A percentile compares a stretch with the other conserved stretches of the same genome.
Conservation (phyloP, 1,140 invertebrate species). For the Pseudomyrmex cubaensis region DNA sequence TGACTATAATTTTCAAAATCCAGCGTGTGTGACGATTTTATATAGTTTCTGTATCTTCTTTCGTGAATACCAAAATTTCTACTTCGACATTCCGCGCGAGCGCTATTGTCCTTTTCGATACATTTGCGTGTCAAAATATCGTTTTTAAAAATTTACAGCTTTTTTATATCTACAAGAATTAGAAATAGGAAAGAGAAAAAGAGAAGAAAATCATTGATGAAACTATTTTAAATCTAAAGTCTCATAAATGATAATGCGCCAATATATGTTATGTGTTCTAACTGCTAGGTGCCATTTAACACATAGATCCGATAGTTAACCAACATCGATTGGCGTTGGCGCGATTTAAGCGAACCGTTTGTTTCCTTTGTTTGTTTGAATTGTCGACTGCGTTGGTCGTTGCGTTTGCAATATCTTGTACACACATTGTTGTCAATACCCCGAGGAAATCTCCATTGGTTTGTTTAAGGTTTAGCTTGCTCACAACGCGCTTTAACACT, state of each 20-base stretch:
- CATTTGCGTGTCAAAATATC: conserved; percentile 6
- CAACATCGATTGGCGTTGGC: conserved; percentile 55
- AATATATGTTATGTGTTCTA: not conserved
- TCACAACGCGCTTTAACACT: conserved; percentile 55
- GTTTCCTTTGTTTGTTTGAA: conserved; percentile 67
- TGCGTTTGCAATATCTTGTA: conserved; percentile 55
- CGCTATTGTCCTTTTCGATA: conserved; percentile 30
- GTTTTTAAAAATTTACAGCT: no score
- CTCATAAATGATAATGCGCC: not conserved
- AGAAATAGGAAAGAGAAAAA: not conserved
- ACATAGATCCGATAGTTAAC: conserved; percentile 64
- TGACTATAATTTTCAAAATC: conserved; percentile 52
- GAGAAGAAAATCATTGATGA: not conserved
- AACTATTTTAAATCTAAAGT: not conserved
- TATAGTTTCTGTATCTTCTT: conserved; percentile 33
- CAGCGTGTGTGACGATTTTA: conserved; percentile 14
- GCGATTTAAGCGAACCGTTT: conserved; percentile 68
- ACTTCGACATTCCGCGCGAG: not conserved
- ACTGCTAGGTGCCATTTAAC: conserved; percentile 52
- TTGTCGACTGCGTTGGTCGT: conserved; percentile 56
- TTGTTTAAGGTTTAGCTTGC: conserved; percentile 58
- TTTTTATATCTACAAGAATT: not conserved
- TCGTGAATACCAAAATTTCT: conserved; percentile 8
- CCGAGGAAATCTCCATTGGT: conserved; percentile 54
- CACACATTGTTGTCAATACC: conserved; percentile 55